Evolutionary conservation across 2,113 vertebrate species (phyloP).

Genomic region (Saguinus imperator): DNA sequence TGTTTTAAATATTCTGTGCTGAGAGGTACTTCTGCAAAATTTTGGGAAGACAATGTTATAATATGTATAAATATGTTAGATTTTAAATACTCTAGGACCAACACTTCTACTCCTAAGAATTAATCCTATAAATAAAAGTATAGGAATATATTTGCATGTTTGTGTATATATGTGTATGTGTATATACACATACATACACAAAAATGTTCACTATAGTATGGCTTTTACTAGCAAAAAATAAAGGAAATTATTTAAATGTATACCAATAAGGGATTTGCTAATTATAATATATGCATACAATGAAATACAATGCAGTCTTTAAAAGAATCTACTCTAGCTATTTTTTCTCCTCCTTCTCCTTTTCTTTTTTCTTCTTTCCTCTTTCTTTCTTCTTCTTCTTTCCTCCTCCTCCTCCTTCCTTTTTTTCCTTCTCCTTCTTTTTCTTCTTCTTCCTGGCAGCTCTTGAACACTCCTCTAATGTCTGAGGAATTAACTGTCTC

Average conservation of each 20-base stretch:
- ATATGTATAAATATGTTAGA: conserved; percentile 3
- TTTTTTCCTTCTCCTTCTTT: no score
- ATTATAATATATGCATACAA: neutral
- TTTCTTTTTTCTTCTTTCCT: no score
- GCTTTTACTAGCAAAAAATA: conserved; percentile 27
- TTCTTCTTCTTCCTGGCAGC: neutral
- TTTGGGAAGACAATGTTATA: neutral
- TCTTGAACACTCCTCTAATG: neutral
- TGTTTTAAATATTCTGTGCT: neutral
- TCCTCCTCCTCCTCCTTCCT: no score
- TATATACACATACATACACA: neutral
- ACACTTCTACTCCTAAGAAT: conserved; percentile 1
- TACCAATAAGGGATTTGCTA: neutral
- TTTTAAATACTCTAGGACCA: neutral
- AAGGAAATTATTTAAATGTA: neutral
- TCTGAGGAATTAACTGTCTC: neutral
- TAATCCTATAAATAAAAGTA: neutral
- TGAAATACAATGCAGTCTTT: neutral
- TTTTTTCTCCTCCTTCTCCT: neutral
- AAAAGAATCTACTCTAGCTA: neutral
- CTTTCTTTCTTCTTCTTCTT: no score
- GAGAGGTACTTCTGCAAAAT: neutral
- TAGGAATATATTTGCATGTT: neutral
- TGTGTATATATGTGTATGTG: neutral
- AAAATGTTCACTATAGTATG: neutral